Percentiles rank a stretch among this genome's conserved stretches.
These are phyloP conservation scores for Corapipo altera DNA, from an alignment of 2,113 vertebrate species.

Conservation along the genomic window DNA sequence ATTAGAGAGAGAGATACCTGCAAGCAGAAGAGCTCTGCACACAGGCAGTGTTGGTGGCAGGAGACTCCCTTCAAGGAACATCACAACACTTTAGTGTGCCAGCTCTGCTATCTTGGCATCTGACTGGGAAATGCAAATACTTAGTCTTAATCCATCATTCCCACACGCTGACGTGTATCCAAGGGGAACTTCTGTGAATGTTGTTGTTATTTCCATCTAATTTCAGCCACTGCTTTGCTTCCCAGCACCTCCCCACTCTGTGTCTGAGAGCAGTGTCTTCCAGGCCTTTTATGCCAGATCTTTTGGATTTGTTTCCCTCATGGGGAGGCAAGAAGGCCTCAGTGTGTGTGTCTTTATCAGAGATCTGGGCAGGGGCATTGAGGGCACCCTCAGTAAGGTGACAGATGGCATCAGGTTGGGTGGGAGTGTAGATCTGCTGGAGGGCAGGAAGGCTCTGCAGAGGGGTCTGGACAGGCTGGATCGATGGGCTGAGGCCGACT, in stretches of 20 bases:
- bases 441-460: not conserved
- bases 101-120: conserved; percentile 33
- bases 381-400: not conserved
- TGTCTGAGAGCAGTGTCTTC: not conserved
- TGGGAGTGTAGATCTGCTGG: not conserved
- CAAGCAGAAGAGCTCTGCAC: not conserved
- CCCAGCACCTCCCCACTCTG: not conserved
- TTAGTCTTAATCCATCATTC: conserved; percentile 39
- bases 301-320: not conserved
- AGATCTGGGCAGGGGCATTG: not conserved
- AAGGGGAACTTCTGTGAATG: conserved; percentile 22
- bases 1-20: not conserved
- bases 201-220: conserved; percentile 29
- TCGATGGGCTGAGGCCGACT: not conserved
- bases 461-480: not conserved
- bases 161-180: conserved; percentile 5
- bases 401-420: not conserved
- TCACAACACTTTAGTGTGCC: not conserved
- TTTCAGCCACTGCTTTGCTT: conserved; percentile 36
- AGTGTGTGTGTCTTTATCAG: not conserved
- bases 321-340: not conserved
- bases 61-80: not conserved
- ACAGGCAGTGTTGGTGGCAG: not conserved
- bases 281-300: not conserved
- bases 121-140: conserved; percentile 38